Evolutionary conservation across 2,797 vertebrate genomes (phyloP).

Genomic region (Atherinosoma microstoma): DNA sequence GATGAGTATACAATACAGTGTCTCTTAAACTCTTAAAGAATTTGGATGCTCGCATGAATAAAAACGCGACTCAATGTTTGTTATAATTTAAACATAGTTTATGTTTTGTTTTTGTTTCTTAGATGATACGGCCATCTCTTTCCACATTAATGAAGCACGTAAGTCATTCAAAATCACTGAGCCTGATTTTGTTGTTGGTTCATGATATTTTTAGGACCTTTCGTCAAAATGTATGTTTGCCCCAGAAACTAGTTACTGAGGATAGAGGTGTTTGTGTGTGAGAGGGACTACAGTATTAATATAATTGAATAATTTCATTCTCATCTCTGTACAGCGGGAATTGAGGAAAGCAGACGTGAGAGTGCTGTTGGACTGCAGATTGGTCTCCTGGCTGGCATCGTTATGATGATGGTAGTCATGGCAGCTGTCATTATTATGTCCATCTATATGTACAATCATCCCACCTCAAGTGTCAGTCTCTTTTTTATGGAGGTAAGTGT

Average conservation of each 20-base stretch:
- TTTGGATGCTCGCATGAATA: not conserved
- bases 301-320: not conserved
- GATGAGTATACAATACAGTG: not conserved
- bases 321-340: constrained; percentile 41
- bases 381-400: constrained; percentile 87
- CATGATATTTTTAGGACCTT: not conserved
- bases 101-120: not conserved
- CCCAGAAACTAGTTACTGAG: not conserved
- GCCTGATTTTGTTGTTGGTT: not conserved
- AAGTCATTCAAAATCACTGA: constrained; percentile 32
- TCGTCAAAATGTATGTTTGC: not conserved
- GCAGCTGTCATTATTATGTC: constrained; percentile 86
- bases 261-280: not conserved
- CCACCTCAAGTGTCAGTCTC: constrained; percentile 91
- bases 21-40: not conserved
- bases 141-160: constrained; percentile 84
- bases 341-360: constrained; percentile 20
- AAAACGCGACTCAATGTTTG: not conserved
- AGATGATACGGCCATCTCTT: constrained; percentile 89
- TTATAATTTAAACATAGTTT: not conserved
- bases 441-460: constrained; percentile 92
- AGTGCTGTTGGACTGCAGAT: constrained; percentile 76
- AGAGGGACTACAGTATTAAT: not conserved
- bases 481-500: constrained; percentile 94
- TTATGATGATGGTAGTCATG: constrained; percentile 86